Evolutionary conservation across 2,888 invertebrate species (phyloP).

Genomic region (Automeris io): DNA sequence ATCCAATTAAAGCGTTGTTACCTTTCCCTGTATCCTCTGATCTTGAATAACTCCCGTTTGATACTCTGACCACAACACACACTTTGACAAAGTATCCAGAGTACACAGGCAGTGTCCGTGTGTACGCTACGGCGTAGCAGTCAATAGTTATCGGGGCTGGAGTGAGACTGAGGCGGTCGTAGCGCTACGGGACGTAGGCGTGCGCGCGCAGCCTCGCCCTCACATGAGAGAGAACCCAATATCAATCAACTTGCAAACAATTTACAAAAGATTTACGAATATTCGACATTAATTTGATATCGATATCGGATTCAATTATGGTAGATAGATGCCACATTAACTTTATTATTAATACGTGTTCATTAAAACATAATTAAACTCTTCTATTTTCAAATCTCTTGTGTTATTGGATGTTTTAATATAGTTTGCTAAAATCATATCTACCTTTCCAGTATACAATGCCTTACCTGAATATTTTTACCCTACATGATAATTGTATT

Average conservation of each 20-base stretch:
- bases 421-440: no score
- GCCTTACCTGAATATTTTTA: no score
- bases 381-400: no score
- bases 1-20: conserved; percentile 15
- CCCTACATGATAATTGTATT: no score
- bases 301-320: not conserved
- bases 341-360: no score
- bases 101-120: conserved; percentile 26
- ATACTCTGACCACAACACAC: conserved; percentile 39
- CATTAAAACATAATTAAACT: no score
- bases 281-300: conserved; percentile 39
- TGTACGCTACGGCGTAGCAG: conserved; percentile 61
- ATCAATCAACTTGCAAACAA: conserved; percentile 62
- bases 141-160: conserved; percentile 51
- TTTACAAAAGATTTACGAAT: conserved; percentile 51
- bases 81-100: conserved; percentile 33
- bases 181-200: conserved; percentile 45
- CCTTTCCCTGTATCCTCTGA: conserved; percentile 24
- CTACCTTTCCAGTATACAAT: no score
- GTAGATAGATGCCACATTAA: no score
- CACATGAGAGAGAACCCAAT: conserved; percentile 64
- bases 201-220: conserved; percentile 74
- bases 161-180: conserved; percentile 60
- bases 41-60: conserved; percentile 19
- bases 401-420: no score